A percentile compares a stretch with the other conserved stretches of the same genome.
Conservation (phyloP, 1,140 invertebrate genomes). For the Drosophila funebris region DNA sequence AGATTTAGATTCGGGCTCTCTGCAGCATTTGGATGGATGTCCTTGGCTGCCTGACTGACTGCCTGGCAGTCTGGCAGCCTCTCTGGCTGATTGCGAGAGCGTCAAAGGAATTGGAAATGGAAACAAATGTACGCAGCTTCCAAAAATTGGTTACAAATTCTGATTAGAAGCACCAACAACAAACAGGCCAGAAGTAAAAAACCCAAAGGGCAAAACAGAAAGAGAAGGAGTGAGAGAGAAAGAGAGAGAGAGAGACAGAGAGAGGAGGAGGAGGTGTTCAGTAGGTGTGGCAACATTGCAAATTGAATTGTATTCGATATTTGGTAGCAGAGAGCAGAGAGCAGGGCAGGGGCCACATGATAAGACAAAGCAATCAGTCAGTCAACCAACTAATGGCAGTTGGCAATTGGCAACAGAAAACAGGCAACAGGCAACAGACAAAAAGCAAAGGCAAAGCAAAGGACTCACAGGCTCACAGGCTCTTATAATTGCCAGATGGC, state of each 20-base stretch:
- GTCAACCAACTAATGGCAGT: slow-evolving; percentile 48
- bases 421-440: slow-evolving; percentile 24
- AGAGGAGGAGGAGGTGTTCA: not conserved
- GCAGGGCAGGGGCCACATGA: slow-evolving; percentile 39
- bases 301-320: slow-evolving; percentile 77
- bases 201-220: slow-evolving; percentile 20
- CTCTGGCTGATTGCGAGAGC: slow-evolving; percentile 66
- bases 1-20: not conserved
- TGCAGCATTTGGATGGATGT: slow-evolving; percentile 27
- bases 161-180: slow-evolving; percentile 73
- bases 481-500: slow-evolving; percentile 23
- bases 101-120: slow-evolving; percentile 66
- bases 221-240: not conserved
- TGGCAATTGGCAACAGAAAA: not conserved
- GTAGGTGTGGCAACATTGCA: slow-evolving; percentile 67
- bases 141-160: slow-evolving; percentile 80
- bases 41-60: slow-evolving; percentile 18
- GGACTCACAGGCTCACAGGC: not conserved
- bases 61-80: slow-evolving; percentile 20
- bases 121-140: slow-evolving; percentile 62
- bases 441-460: slow-evolving; percentile 2
- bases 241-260: not conserved
- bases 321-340: not conserved
- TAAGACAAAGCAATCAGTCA: slow-evolving; percentile 82
- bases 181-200: slow-evolving; percentile 59